Conservation (phyloP, 2,113 vertebrate genomes). For the Cranoglanis bouderius region DNA sequence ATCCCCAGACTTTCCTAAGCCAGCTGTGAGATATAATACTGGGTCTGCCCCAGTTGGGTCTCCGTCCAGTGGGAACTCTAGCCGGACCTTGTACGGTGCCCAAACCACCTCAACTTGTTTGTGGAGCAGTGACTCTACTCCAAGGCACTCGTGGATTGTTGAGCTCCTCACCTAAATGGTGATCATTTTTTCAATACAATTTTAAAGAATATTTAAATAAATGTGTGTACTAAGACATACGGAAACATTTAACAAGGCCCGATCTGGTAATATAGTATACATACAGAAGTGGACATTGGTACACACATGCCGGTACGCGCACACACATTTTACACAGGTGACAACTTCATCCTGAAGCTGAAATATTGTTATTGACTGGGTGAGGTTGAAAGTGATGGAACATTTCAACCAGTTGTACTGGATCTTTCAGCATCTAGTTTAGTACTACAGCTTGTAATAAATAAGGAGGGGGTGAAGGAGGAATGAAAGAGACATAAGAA, state of each 20-base stretch:
- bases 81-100: not conserved
- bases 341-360: not conserved
- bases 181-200: not conserved
- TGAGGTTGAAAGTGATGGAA: not conserved
- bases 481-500: not conserved
- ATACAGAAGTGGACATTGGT: not conserved
- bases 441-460: not conserved
- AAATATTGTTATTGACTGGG: not conserved
- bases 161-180: not conserved
- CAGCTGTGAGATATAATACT: not conserved
- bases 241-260: not conserved
- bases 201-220: not conserved
- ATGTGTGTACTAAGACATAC: not conserved
- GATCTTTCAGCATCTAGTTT: not conserved
- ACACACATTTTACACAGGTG: not conserved
- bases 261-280: not conserved
- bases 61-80: not conserved
- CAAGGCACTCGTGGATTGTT: not conserved
- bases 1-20: not conserved
- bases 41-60: not conserved
- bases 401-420: not conserved
- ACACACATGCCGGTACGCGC: not conserved
- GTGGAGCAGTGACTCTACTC: not conserved
- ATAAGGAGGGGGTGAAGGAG: not conserved
- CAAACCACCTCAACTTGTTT: not conserved